Base-by-base conservation (phyloP, 92 coral and sea anemone species). In the Actinostola sp. region DNA sequence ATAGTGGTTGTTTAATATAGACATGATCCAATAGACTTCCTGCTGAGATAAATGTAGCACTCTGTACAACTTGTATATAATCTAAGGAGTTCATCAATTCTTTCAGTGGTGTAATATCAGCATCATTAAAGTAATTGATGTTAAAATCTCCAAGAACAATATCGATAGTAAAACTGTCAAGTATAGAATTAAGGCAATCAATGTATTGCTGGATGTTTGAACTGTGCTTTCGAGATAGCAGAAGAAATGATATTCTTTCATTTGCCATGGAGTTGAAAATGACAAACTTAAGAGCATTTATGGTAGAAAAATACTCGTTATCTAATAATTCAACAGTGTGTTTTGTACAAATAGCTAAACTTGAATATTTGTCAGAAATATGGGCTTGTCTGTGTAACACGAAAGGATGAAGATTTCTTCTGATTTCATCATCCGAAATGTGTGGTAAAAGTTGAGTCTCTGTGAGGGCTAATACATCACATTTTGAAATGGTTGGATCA, bases 401-500 rank as follows among this genome's bases (percentile, higher is more conserved):
- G 42, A 53, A 60, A 39, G 82, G 87, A 30, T 66, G 73, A 27
- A 82, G 57, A 51, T n/a, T 82, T 33, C 43, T 51, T 73, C 55
- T 82, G 32, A 82, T 73, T 52, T 30, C 66, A 57, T 58, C 26
- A 54, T 82, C 87, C 4, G 72, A 43, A 36, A 52, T 43, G 27
- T 54, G 41, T 5, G 76, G 71, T 41, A 78, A 49, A 32, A 84
- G 84, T 45, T 85, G 90, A 33, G 88, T 88, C 72, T 88, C 88
- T 63, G 87, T 87, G n/a, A 87, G 76, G 23, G 84, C 84, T 41
- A 87, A 14, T 35, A 80, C 59, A 50, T 87, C 92, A 78, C 61
- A 46, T 14, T 69, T 74, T 12, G 45, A 32, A 34, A 83, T 70
- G 31, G 61, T 78, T 30, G 52, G 32, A 73, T 88, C 84, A 68